Conservation (phyloP, 2,888 invertebrate genomes). For the Amphipoea lucens region DNA sequence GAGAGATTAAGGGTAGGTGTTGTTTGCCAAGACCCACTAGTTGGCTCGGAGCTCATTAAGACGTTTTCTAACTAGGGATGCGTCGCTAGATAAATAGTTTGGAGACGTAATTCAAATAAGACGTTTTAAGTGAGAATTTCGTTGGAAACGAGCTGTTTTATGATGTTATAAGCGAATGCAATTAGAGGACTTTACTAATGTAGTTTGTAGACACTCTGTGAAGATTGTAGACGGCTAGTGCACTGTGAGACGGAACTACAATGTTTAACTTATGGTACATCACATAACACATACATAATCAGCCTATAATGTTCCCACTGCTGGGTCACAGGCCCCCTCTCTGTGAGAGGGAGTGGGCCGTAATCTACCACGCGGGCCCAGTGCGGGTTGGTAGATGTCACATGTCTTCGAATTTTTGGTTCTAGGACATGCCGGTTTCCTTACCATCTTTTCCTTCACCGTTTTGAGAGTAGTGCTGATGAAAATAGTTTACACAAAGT, state of each 20-base stretch:
- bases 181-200: conserved; percentile 11
- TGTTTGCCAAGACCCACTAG: conserved; percentile 67
- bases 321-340: too few species aligned
- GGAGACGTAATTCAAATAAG: conserved; percentile 44
- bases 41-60: conserved; percentile 64
- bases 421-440: too few species aligned
- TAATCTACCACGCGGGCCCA: too few species aligned
- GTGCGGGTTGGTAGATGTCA: too few species aligned
- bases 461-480: too few species aligned
- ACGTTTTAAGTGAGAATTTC: conserved; percentile 24
- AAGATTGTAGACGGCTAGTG: neutral
- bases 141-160: conserved; percentile 20
- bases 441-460: too few species aligned
- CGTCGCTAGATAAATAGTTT: conserved; percentile 46
- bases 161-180: conserved; percentile 13
- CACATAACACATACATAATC: too few species aligned
- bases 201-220: neutral
- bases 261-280: neutral
- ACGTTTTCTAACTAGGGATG: conserved; percentile 60
- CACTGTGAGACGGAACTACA: neutral
- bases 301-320: too few species aligned
- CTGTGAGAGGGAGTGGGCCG: too few species aligned
- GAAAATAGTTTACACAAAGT: too few species aligned
- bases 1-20: conserved; percentile 62
- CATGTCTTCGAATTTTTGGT: too few species aligned